Evolutionary conservation across 2,113 vertebrate genomes (phyloP).

Genomic region (Myrmecobius fasciatus): DNA sequence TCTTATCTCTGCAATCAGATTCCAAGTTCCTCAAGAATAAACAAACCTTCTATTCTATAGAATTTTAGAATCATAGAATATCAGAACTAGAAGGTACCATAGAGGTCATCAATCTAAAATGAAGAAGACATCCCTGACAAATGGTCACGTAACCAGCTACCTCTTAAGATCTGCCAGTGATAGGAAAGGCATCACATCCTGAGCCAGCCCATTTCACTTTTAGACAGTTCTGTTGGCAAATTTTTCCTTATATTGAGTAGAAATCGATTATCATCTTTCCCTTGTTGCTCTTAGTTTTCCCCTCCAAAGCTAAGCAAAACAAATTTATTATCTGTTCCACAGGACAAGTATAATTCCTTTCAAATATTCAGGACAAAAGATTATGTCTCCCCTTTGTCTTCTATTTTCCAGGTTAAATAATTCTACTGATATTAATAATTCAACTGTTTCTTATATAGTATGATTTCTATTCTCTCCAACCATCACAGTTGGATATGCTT

Average conservation of each 20-base stretch:
- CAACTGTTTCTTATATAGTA: not conserved
- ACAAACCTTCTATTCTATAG: not conserved
- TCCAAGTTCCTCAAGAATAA: not conserved
- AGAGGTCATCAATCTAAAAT: not conserved
- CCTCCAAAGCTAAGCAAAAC: not conserved
- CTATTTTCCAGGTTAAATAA: not conserved
- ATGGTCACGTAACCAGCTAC: not conserved
- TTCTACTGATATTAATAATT: not conserved
- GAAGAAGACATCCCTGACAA: not conserved
- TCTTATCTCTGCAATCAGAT: not conserved
- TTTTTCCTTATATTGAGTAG: not conserved
- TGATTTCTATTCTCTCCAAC: not conserved
- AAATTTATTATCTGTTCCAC: not conserved
- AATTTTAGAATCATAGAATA: not conserved
- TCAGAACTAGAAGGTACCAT: not conserved
- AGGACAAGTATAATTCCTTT: not conserved
- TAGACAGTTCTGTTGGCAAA: not conserved
- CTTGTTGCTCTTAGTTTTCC: not conserved
- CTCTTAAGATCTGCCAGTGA: not conserved
- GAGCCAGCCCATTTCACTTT: not conserved
- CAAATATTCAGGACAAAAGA: not conserved
- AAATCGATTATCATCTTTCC: not conserved
- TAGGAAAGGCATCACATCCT: not conserved
- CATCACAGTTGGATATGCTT: not conserved
- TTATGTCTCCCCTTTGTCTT: not conserved